Base-by-base conservation (phyloP, 2,888 invertebrate genomes). In the Ornithoptera priamus region DNA sequence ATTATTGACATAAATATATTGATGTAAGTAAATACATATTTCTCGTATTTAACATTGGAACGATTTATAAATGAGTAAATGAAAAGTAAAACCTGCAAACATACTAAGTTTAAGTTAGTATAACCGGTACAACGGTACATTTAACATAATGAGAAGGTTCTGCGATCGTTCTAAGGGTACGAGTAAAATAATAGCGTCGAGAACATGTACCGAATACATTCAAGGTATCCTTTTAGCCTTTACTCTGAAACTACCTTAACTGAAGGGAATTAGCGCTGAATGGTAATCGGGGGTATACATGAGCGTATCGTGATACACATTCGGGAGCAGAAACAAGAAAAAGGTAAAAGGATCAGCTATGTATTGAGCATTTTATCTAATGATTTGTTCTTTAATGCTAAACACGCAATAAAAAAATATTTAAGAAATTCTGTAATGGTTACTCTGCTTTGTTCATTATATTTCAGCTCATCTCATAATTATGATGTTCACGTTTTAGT, bases 71-170 rank as follows among this genome's bases (percentile, higher is more conserved):
- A 18, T 17, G 15, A 50, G 17, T 50, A 17, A 50, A 50, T 5
- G 50, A 50, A 17, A 10, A 20, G 50, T 18, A 18, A 12, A 5
- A 18, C 10, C 5, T 50, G 17, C 5, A 17, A 17, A 18, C 46
- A 15, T 46, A 46, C 50, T 17, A 50, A 50, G 50, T 17, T 17
- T 50, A 18, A 50, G 18, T 17, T 50, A 15, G 15, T 50, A 17
- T 18, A 50, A 50, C 18, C 50, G 17, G 15, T 50, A 50, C 50
- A 20, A 57, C 20, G 57, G 57, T 57, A 57, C 20, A 57, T 57
- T 57, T n/a, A 57, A 22, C 57, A 57, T 57, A 57, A 57, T 57
- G n/a, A 57, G n/a, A 57, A 57, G 20, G 57, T 22, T 57, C 57
- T 22, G 57, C 20, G 57, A 8, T 57, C 57, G 20, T 15, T 50